Base-by-base conservation (phyloP, 2,888 invertebrate genomes). In the Orthosia cruda region DNA sequence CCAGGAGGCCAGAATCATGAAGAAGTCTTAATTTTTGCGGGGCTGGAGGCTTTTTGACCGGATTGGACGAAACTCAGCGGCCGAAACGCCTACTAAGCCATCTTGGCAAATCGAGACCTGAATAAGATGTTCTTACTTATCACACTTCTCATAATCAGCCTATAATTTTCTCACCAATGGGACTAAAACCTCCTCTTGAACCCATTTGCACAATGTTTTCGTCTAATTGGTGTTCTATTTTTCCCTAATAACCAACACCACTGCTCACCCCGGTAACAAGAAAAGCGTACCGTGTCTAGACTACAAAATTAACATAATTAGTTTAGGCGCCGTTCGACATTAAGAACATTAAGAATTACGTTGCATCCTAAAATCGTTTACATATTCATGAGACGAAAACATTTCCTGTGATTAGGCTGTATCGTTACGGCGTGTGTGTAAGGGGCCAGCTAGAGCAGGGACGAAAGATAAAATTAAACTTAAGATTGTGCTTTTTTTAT, bases 381-480 rank as follows among this genome's bases (percentile, higher is more conserved):
- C 77, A 88, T 87, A 87, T 87, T 87, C 87, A 87, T 87, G 87
- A 88, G 69, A n/a, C 73, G 45, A 80, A 84, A 84, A 84, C 66
- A 79, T 88, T 88, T 87, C 87, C 87, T 88, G 87, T 80, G 65
- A 84, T 88, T 87, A 87, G 59, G 11, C 15, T 23, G 50, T 70
- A 61, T 59, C 80, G 32, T 73, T 69, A 65, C 74, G 66, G 40
- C 57, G 16, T 16, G 11, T 23, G 40, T n/a, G 0, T 26, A n/a
- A n/a, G 32, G 65, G 63, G 62, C 50, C 13, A 20, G 54, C 59
- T 49, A 64, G 49, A 70, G 55, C 52, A 49, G n/a, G 1, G 49
- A 52, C 9, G 65, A 72, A 52, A 54, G 13, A 4, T 69, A 9
- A 9, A 4, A 47, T 9, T 7, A 11, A 26, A 13, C 16, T 3